phyloP scores from a whole-genome alignment of 2,797 vertebrate species.

The Mareca strepera region DNA sequence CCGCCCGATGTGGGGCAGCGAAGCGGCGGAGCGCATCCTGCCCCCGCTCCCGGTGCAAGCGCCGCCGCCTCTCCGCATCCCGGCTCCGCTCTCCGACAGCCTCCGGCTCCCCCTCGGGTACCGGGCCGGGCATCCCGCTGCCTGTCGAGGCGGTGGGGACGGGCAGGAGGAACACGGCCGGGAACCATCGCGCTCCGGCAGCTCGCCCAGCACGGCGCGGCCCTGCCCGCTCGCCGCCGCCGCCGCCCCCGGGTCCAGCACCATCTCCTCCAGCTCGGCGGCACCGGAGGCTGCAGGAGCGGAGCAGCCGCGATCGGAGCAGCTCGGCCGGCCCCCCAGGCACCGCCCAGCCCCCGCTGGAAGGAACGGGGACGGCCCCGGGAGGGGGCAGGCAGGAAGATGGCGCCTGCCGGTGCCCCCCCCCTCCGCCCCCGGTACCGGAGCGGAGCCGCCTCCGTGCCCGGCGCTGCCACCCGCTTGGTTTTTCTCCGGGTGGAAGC shows the following conservation, averaged over 20 bases:
- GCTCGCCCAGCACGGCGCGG: slow-evolving; percentile 31
- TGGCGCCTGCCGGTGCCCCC: neutral
- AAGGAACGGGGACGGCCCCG: too few relatives aligned
- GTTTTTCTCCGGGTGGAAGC: neutral
- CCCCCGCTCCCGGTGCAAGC: slow-evolving; percentile 73
- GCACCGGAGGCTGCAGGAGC: neutral
- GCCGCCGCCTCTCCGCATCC: slow-evolving; percentile 89
- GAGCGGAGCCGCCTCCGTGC: neutral
- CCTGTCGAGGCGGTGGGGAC: neutral
- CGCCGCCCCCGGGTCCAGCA: slow-evolving; percentile 85
- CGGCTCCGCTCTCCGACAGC: slow-evolving; percentile 74
- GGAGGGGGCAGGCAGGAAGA: neutral
- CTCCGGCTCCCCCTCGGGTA: slow-evolving; percentile 61
- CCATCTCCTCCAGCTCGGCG: slow-evolving; percentile 81
- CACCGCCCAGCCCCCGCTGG: too few relatives aligned
- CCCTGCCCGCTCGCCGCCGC: slow-evolving; percentile 73
- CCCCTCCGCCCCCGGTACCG: too few relatives aligned
- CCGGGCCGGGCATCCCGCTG: slow-evolving; percentile 27
- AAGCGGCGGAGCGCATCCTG: slow-evolving; percentile 85
- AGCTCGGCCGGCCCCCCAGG: neutral
- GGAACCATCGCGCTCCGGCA: slow-evolving; percentile 38
- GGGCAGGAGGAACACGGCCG: slow-evolving; percentile 23
- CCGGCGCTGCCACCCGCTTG: too few relatives aligned
- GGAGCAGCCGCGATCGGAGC: neutral
- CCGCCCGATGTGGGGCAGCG: slow-evolving; percentile 89